Conservation (phyloP, 2,888 invertebrate genomes). For the Oscheius sp. region DNA sequence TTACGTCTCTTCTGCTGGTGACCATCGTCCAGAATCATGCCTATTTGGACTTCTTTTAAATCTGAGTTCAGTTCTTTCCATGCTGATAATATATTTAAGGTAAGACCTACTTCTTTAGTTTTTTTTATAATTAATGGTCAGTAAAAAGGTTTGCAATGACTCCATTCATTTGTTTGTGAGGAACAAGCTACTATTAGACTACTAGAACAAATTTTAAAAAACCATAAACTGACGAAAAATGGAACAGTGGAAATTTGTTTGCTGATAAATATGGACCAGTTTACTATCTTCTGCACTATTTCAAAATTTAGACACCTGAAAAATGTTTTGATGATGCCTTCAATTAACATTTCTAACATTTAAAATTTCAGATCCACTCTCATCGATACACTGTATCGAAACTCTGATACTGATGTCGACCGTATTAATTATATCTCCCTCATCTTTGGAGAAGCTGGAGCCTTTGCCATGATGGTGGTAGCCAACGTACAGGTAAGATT, state of each 20-base stretch:
- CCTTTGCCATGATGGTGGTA: slow-evolving; percentile 65
- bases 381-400: slow-evolving; percentile 53
- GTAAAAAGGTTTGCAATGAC: not conserved
- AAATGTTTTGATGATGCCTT: too few species aligned
- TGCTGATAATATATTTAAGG: slow-evolving; percentile 58
- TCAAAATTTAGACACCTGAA: too few species aligned
- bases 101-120: slow-evolving; percentile 25
- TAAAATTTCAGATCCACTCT: slow-evolving; percentile 53
- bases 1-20: slow-evolving; percentile 67
- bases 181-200: too few species aligned
- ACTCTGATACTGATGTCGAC: slow-evolving; percentile 42
- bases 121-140: not conserved
- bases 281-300: too few species aligned
- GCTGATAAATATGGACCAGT: too few species aligned
- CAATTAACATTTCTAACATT: not conserved
- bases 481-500: slow-evolving; percentile 66
- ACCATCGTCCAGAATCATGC: slow-evolving; percentile 64
- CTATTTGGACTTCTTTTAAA: slow-evolving; percentile 61
- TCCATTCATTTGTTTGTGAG: too few species aligned
- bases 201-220: too few species aligned
- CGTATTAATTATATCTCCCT: slow-evolving; percentile 44
- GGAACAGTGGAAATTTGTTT: too few species aligned
- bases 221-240: too few species aligned
- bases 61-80: slow-evolving; percentile 50
- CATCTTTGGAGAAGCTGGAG: slow-evolving; percentile 52